Evolutionary conservation across 2,888 invertebrate genomes (phyloP).

Genomic region (Pollenia labialis): DNA sequence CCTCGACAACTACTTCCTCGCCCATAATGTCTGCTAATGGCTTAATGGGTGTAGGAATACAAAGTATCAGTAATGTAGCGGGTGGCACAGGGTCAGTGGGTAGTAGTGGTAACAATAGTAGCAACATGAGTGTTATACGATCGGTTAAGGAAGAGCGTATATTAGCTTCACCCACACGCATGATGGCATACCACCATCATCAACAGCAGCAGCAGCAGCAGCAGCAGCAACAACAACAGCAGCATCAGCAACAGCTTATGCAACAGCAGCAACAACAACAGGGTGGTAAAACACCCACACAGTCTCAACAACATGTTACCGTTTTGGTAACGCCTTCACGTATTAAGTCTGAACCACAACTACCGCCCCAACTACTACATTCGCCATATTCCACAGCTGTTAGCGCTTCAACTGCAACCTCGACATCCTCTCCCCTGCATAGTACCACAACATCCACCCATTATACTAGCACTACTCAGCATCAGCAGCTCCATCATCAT

Average conservation of each 20-base stretch:
- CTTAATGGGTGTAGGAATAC: conserved; percentile 71
- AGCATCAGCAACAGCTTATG: conserved; percentile 73
- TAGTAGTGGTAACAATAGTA: conserved; percentile 69
- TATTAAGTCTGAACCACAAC: conserved; percentile 83
- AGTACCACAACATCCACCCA: conserved; percentile 58
- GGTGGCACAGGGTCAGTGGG: conserved; percentile 49
- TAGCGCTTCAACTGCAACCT: conserved; percentile 65
- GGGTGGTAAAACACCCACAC: conserved; percentile 77
- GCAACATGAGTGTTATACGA: conserved; percentile 82
- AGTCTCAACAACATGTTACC: conserved; percentile 83
- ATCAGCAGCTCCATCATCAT: conserved; percentile 77
- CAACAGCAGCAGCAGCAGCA: conserved; percentile 78
- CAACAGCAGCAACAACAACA: conserved; percentile 76
- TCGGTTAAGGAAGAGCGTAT: conserved; percentile 84
- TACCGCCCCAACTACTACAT: conserved; percentile 72
- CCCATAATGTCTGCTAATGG: conserved; percentile 78
- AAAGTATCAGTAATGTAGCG: conserved; percentile 30
- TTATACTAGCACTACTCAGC: conserved; percentile 53
- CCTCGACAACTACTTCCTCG: conserved; percentile 78
- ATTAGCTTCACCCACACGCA: conserved; percentile 82
- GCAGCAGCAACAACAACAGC: conserved; percentile 77
- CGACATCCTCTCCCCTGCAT: conserved; percentile 74
- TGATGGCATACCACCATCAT: conserved; percentile 81
- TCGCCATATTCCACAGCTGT: conserved; percentile 73
- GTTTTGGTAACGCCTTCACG: conserved; percentile 85